These are phyloP conservation scores for Cololabis saira DNA, from an alignment of 2,113 vertebrate species.

Conservation along the genomic window DNA sequence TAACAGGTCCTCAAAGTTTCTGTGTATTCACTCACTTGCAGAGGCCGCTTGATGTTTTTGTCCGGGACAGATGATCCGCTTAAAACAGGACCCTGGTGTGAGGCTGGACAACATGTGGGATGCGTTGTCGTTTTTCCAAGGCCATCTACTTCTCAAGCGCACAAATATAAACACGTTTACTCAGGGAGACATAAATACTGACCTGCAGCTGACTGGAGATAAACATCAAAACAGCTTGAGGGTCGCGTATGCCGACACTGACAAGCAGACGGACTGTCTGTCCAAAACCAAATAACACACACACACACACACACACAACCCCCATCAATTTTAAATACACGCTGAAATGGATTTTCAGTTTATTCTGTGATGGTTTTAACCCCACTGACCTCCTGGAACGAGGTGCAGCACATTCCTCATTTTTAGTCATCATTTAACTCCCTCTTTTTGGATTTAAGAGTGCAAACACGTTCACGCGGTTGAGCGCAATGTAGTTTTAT, in stretches of 20 bases:
- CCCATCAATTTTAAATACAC: background rate
- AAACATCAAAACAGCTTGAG: slow-evolving; percentile 11
- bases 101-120: slow-evolving; percentile 31
- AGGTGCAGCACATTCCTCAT: slow-evolving; percentile 10
- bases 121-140: slow-evolving; percentile 4
- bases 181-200: slow-evolving; percentile 26
- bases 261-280: slow-evolving; percentile 23
- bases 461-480: slow-evolving; percentile 4
- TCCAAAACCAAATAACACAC: slow-evolving; percentile 16
- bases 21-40: slow-evolving; percentile 14
- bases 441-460: slow-evolving; percentile 25
- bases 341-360: slow-evolving; percentile 19
- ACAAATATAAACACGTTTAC: slow-evolving; percentile 28
- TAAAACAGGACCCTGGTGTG: slow-evolving; percentile 48
- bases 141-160: background rate
- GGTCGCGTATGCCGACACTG: background rate
- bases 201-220: slow-evolving; percentile 23
- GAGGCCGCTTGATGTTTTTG: slow-evolving; percentile 43
- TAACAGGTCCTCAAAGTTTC: background rate
- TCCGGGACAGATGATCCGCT: slow-evolving; percentile 54
- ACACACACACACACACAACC: slow-evolving; percentile 1
- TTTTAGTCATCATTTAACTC: slow-evolving; percentile 26
- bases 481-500: background rate
- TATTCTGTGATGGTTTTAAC: slow-evolving; percentile 36
- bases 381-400: slow-evolving; percentile 16